phyloP scores from a whole-genome alignment of 2,888 invertebrate genomes.

The Cepaea hortensis region DNA sequence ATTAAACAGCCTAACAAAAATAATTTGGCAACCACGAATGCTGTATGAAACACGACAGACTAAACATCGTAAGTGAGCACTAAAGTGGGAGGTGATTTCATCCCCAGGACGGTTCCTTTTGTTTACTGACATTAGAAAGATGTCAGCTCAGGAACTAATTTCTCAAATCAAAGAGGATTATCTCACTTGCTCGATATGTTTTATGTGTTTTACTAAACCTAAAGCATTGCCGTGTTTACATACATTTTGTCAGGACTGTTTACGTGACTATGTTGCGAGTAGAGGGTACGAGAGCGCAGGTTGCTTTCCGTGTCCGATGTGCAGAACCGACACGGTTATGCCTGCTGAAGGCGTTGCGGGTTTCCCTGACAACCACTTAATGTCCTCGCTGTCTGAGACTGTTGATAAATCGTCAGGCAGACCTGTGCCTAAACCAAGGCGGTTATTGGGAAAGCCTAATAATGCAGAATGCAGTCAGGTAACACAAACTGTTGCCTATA shows the following conservation, averaged over 20 bases:
- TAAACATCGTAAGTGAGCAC: too few species aligned
- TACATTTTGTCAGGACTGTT: constrained; percentile 69
- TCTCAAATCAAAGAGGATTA: constrained; percentile 65
- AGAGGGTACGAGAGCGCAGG: constrained; percentile 55
- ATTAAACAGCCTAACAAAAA: too few species aligned
- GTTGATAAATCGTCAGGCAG: constrained; percentile 52
- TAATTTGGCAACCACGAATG: too few species aligned
- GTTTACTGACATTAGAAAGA: not conserved
- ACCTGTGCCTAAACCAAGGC: constrained; percentile 49
- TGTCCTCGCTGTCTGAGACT: constrained; percentile 64
- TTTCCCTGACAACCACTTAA: constrained; percentile 67
- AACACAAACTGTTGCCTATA: not conserved
- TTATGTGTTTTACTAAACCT: constrained; percentile 61
- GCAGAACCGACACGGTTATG: constrained; percentile 58
- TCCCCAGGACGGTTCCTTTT: too few species aligned
- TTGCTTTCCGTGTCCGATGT: constrained; percentile 69
- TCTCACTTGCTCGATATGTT: constrained; percentile 69
- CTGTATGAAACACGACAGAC: too few species aligned
- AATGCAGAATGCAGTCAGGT: not conserved
- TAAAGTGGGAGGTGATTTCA: too few species aligned
- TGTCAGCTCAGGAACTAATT: constrained; percentile 50
- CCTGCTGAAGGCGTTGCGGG: constrained; percentile 60
- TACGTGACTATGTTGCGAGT: constrained; percentile 62
- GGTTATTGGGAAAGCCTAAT: constrained; percentile 19
- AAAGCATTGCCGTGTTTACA: constrained; percentile 72